These are phyloP conservation scores for Mareca penelope DNA, from an alignment of 2,797 vertebrate genomes.

Conservation along the genomic window DNA sequence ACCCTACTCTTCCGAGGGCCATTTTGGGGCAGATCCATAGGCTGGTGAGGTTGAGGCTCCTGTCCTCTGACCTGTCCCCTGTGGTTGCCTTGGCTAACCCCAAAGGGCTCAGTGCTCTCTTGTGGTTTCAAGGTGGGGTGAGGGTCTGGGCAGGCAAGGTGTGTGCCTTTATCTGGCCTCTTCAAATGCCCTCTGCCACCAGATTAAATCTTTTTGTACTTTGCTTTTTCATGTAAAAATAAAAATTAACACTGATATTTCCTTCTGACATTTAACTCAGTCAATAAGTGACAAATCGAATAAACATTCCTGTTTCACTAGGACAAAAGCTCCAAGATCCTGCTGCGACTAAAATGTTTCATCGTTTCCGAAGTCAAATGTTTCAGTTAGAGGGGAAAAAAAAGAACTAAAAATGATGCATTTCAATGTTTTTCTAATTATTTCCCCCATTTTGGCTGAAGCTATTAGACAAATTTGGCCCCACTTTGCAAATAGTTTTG, in stretches of 20 bases:
- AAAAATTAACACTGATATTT: neutral
- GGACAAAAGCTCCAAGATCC: conserved; percentile 52
- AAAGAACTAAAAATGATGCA: neutral
- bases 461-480: conserved; percentile 37
- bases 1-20: neutral
- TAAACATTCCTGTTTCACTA: conserved; percentile 13
- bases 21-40: neutral
- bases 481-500: neutral
- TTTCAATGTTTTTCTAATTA: conserved; percentile 71
- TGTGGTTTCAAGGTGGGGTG: neutral
- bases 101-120: rapidly evolving
- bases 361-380: conserved; percentile 39
- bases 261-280: conserved; percentile 60
- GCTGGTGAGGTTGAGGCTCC: neutral
- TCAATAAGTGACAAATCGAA: conserved; percentile 12
- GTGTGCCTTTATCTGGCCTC: neutral
- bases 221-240: too few relatives aligned
- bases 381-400: neutral
- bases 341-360: conserved; percentile 42
- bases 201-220: neutral
- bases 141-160: neutral
- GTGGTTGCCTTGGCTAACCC: neutral
- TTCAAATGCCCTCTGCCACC: neutral
- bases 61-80: neutral
- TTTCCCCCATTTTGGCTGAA: conserved; percentile 42